These are phyloP conservation scores for Semaprochilodus insignis DNA, from an alignment of 2,797 vertebrate species.

Conservation along the genomic window DNA sequence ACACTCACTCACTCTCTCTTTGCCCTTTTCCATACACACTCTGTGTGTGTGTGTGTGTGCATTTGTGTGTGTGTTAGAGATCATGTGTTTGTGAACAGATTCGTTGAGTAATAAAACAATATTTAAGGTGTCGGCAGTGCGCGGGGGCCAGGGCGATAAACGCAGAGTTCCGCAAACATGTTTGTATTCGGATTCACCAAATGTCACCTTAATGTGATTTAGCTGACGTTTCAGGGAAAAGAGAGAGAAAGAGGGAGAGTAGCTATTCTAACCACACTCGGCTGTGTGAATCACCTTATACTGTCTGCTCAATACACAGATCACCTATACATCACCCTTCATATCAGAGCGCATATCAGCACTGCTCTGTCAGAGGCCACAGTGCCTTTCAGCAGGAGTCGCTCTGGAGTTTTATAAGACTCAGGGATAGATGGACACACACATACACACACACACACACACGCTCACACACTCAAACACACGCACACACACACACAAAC, in stretches of 20 bases:
- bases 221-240: constrained; percentile 20
- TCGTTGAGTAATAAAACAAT: constrained; percentile 40
- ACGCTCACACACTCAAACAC: too few species aligned
- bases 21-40: too few species aligned
- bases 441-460: too few species aligned
- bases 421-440: constrained; percentile 44
- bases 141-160: constrained; percentile 7
- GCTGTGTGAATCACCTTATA: constrained; percentile 46
- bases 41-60: too few species aligned
- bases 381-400: constrained; percentile 44
- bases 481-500: not conserved
- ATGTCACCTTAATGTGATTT: constrained; percentile 48
- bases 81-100: constrained; percentile 34
- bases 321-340: constrained; percentile 58
- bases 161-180: constrained; percentile 31
- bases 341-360: constrained; percentile 33
- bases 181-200: constrained; percentile 51
- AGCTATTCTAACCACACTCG: constrained; percentile 20
- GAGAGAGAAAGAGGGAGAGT: not conserved
- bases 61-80: too few species aligned
- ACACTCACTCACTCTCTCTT: not conserved
- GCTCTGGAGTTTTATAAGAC: constrained; percentile 28
- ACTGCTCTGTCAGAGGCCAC: constrained; percentile 29
- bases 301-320: constrained; percentile 37
- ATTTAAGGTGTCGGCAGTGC: constrained; percentile 41